These are phyloP conservation scores for Parnassius mnemosyne DNA, from an alignment of 2,888 invertebrate genomes.

Conservation along the genomic window DNA sequence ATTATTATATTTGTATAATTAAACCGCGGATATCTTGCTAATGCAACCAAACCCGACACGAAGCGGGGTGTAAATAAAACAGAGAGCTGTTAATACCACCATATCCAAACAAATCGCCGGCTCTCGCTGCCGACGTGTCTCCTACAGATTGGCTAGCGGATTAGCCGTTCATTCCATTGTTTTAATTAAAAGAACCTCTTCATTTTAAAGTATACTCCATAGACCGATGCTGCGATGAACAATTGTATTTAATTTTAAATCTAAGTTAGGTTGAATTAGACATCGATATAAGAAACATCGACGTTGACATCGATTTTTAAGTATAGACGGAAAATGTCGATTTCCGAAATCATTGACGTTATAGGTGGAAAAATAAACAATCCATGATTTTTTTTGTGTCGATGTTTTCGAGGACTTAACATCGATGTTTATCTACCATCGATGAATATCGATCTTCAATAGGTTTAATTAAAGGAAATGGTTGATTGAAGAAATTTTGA, in stretches of 20 bases:
- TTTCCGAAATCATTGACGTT: too few species aligned
- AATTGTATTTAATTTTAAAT: neutral
- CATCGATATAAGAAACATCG: too few species aligned
- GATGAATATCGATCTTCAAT: too few species aligned
- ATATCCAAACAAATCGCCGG: slow-evolving; percentile 14
- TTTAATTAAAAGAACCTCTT: slow-evolving; percentile 10
- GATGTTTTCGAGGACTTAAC: too few species aligned
- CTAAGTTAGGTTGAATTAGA: neutral
- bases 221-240: neutral
- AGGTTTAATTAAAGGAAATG: too few species aligned
- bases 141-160: slow-evolving; percentile 1
- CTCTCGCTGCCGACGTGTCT: slow-evolving; percentile 2
- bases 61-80: neutral
- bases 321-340: too few species aligned
- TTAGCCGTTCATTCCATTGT: slow-evolving; percentile 13
- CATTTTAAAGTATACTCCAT: neutral
- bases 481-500: too few species aligned
- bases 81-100: slow-evolving; percentile 17
- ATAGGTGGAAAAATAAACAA: too few species aligned
- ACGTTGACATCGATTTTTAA: too few species aligned
- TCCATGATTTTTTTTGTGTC: too few species aligned
- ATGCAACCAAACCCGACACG: neutral
- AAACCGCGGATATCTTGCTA: slow-evolving; percentile 1
- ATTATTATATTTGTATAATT: neutral
- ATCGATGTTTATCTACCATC: too few species aligned